Conservation (phyloP, 2,888 invertebrate genomes). For the Ennomos fuscantarius region DNA sequence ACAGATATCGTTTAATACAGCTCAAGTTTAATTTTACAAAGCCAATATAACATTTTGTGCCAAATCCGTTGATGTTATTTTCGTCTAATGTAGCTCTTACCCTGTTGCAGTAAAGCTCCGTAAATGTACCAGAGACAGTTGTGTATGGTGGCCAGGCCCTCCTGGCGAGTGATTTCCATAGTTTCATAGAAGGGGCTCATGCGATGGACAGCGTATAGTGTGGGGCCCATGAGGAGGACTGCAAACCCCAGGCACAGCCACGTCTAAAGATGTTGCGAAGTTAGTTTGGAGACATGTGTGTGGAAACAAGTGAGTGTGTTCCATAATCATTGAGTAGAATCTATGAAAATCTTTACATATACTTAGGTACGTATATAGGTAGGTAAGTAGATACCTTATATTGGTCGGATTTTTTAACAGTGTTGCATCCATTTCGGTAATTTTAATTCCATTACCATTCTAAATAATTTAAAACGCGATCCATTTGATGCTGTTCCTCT, state of each 20-base stretch:
- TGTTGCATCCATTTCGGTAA: no score
- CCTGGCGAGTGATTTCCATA: constrained; percentile 81
- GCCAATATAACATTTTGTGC: no score
- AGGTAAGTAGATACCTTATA: neutral
- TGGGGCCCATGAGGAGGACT: constrained; percentile 91
- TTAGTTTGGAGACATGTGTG: no score
- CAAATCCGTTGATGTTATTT: no score
- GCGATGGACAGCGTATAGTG: constrained; percentile 90
- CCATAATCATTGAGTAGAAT: neutral
- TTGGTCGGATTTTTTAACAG: no score
- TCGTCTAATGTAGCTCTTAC: constrained; percentile 65
- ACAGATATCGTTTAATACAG: no score
- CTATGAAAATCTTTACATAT: neutral
- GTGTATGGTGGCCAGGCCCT: constrained; percentile 86
- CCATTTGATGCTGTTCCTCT: no score
- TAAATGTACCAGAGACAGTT: constrained; percentile 95
- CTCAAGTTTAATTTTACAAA: no score
- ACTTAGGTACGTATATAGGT: neutral
- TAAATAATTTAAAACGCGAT: no score
- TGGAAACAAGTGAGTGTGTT: no score
- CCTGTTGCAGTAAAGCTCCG: constrained; percentile 96
- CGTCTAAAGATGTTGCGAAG: constrained; percentile 81
- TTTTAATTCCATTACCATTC: no score
- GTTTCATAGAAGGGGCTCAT: constrained; percentile 90
- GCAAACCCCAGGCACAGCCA: constrained; percentile 92